Evolutionary conservation across 2,113 vertebrate species (phyloP).

Genomic region (Otocyon megalotis): DNA sequence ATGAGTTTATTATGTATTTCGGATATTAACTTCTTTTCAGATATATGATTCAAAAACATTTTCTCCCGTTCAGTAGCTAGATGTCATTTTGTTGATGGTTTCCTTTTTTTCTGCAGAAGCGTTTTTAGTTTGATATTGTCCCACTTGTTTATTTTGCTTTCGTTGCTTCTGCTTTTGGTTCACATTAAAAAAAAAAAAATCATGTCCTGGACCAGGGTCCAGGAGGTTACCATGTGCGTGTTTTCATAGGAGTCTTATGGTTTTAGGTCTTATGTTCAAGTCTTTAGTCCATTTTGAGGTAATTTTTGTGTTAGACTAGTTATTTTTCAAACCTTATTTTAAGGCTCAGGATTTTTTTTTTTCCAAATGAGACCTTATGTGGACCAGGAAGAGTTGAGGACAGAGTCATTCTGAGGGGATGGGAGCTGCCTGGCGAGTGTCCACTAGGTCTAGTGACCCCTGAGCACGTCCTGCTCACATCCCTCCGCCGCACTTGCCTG

Average conservation of each 20-base stretch:
- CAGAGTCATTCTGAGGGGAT: not conserved
- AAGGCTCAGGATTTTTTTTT: not conserved
- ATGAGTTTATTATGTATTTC: not conserved
- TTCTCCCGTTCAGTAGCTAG: too few relatives aligned
- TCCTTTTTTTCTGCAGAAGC: not conserved
- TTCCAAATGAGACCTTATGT: not conserved
- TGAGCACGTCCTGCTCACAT: too few relatives aligned
- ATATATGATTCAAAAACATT: not conserved
- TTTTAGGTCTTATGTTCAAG: not conserved
- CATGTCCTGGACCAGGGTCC: not conserved
- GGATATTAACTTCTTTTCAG: not conserved
- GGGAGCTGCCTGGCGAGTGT: rapidly evolving
- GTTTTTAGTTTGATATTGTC: not conserved
- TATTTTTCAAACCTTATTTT: not conserved
- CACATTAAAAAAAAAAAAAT: not conserved
- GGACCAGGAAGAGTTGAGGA: not conserved
- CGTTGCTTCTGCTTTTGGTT: not conserved
- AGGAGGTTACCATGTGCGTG: not conserved
- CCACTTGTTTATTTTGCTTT: not conserved
- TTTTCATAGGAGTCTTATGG: not conserved
- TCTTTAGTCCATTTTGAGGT: not conserved
- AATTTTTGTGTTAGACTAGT: not conserved
- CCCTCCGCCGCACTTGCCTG: not conserved
- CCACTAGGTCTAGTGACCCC: not conserved
- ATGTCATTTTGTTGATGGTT: not conserved